phyloP scores from a whole-genome alignment of 2,797 vertebrate genomes.

The Spinibarbus caldwelli region DNA sequence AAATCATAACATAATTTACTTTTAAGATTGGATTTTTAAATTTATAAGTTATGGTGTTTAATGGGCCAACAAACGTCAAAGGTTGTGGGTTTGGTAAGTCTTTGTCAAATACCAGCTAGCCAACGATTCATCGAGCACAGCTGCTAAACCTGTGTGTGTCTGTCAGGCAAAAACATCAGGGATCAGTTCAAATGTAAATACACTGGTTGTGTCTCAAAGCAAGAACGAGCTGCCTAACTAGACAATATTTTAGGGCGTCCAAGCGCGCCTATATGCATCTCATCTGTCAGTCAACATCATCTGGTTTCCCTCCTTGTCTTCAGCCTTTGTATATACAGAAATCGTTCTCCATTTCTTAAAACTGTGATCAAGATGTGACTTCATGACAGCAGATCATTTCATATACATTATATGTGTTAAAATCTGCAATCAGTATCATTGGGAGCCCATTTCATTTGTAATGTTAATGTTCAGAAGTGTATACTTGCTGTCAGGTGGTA shows the following conservation, averaged over 20 bases:
- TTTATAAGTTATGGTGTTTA: background rate
- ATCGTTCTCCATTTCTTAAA: background rate
- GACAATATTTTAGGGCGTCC: background rate
- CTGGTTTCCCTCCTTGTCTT: background rate
- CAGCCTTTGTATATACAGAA: background rate
- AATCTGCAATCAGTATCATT: background rate
- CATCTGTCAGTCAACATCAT: constrained; percentile 4
- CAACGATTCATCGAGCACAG: constrained; percentile 1
- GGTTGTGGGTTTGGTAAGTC: background rate
- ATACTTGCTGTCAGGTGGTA: background rate
- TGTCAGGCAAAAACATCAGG: constrained; percentile 2
- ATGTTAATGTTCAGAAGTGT: background rate
- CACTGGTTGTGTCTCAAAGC: background rate
- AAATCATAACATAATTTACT: background rate
- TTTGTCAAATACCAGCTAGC: background rate
- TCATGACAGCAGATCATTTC: background rate
- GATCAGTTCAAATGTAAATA: background rate
- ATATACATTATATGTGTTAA: background rate
- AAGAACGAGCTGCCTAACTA: background rate
- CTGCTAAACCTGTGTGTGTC: background rate
- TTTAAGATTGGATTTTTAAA: background rate
- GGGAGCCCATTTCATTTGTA: background rate
- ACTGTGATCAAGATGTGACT: background rate
- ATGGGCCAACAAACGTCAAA: background rate
- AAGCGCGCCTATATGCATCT: no score